These are phyloP conservation scores for Pluvianellus socialis DNA, from an alignment of 2,113 vertebrate species.

Conservation along the genomic window DNA sequence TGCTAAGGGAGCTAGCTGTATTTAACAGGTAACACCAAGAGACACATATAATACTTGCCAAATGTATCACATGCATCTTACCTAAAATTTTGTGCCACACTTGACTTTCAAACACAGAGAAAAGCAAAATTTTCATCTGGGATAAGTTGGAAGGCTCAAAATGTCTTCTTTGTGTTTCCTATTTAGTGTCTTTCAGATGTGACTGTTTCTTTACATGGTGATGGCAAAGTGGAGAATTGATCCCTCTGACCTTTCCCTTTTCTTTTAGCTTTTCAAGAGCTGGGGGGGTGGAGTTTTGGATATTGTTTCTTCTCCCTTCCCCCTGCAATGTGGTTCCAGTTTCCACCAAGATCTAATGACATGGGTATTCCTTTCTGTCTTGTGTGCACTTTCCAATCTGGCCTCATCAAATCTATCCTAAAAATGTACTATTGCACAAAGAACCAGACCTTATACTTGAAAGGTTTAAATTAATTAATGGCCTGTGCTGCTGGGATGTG, in stretches of 20 bases:
- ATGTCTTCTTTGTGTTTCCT: background rate
- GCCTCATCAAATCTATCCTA: background rate
- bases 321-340: background rate
- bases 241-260: constrained; percentile 22
- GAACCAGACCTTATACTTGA: background rate
- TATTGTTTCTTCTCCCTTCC: constrained; percentile 21
- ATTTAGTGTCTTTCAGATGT: background rate
- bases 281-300: background rate
- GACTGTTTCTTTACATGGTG: background rate
- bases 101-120: background rate
- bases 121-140: background rate
- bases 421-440: background rate
- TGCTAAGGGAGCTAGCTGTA: background rate
- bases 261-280: background rate
- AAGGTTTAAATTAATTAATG: constrained; percentile 43
- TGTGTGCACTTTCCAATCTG: background rate
- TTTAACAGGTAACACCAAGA: background rate
- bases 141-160: background rate
- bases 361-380: background rate
- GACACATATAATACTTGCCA: background rate
- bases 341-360: constrained; percentile 32
- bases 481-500: background rate
- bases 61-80: background rate
- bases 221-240: background rate
- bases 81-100: background rate